Conservation (phyloP, 2,797 vertebrate species). For the Carcharodon carcharias region DNA sequence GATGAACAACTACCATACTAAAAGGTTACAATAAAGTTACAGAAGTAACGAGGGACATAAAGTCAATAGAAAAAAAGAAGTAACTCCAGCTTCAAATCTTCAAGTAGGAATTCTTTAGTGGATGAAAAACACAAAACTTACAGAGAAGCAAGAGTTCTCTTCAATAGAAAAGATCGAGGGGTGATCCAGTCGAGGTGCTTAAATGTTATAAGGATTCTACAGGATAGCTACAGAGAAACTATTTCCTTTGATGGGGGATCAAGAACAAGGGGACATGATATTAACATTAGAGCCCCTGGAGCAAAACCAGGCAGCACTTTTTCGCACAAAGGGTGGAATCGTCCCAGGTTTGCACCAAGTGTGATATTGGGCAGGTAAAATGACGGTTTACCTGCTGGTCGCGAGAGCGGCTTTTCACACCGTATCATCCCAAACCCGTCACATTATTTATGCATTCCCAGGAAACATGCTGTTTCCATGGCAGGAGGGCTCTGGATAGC, state of each 20-base stretch:
- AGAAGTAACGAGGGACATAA: background rate
- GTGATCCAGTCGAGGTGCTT: background rate
- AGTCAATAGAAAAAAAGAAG: conserved; percentile 9
- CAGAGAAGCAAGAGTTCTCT: background rate
- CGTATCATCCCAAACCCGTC: too few species aligned
- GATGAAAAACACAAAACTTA: background rate
- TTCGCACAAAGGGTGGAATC: background rate
- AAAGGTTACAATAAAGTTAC: background rate
- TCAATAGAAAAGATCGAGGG: background rate
- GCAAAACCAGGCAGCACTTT: background rate
- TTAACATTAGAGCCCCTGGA: background rate
- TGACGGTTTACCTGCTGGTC: too few species aligned
- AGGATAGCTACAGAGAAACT: background rate
- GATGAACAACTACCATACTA: background rate
- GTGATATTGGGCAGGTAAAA: too few species aligned
- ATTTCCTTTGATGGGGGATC: background rate
- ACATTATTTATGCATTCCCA: too few species aligned
- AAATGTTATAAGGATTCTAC: background rate
- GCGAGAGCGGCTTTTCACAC: too few species aligned
- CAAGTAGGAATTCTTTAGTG: background rate
- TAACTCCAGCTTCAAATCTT: background rate
- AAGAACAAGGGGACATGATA: background rate
- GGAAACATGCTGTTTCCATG: too few species aligned
- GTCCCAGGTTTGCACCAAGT: too few species aligned
- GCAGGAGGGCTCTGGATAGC: too few species aligned